Conservation (phyloP, 2,113 vertebrate species). For the Pollachius pollachius region DNA sequence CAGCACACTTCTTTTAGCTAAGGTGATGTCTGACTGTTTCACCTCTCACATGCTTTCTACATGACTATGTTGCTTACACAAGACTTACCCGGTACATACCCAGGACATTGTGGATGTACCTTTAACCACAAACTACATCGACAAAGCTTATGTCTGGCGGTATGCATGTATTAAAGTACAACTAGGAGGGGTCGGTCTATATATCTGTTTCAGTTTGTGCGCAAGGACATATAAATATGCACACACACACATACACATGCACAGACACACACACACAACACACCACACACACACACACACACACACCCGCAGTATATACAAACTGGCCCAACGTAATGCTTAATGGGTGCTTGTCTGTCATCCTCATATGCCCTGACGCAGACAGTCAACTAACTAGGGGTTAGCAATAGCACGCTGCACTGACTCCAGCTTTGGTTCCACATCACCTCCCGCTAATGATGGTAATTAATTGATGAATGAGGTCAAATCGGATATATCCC, state of each 20-base stretch:
- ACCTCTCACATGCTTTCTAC: slow-evolving; percentile 7
- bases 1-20: neutral
- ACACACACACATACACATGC: neutral
- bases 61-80: slow-evolving; percentile 14
- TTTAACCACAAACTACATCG: too few species aligned
- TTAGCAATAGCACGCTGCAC: slow-evolving; percentile 50
- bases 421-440: slow-evolving; percentile 73
- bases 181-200: neutral
- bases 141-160: too few species aligned
- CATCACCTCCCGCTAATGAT: slow-evolving; percentile 70
- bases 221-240: slow-evolving; percentile 30
- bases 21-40: slow-evolving; percentile 14
- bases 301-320: slow-evolving; percentile 11
- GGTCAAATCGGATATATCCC: slow-evolving; percentile 78
- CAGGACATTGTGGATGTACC: slow-evolving; percentile 1
- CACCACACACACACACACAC: slow-evolving; percentile 11
- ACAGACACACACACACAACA: slow-evolving; percentile 16
- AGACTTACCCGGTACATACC: neutral
- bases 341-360: slow-evolving; percentile 55
- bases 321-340: slow-evolving; percentile 42
- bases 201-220: slow-evolving; percentile 55
- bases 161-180: too few species aligned
- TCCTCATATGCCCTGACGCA: slow-evolving; percentile 29
- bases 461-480: slow-evolving; percentile 81
- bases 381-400: slow-evolving; percentile 51